Evolutionary conservation across 2,797 vertebrate species (phyloP).

Genomic region (Menidia menidia): DNA sequence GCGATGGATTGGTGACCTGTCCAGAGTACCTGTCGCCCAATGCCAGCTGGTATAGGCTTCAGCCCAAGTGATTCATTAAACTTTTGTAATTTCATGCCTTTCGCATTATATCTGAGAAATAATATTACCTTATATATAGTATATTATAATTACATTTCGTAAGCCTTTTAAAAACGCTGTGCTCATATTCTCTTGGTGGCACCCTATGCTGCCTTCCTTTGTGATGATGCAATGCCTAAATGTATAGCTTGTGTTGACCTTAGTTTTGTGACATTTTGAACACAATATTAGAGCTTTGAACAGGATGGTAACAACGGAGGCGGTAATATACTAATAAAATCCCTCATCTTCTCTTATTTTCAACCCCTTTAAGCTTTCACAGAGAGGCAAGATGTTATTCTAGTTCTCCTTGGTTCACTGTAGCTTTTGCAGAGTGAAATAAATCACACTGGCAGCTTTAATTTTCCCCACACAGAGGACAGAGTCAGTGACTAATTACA

Average conservation of each 20-base stretch:
- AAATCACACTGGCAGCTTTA: slow-evolving; percentile 53
- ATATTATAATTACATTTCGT: too few species aligned
- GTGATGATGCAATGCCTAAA: neutral
- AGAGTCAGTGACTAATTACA: slow-evolving; percentile 53
- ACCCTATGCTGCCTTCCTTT: neutral
- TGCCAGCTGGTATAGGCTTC: too few species aligned
- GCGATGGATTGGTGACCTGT: too few species aligned
- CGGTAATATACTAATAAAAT: slow-evolving; percentile 19
- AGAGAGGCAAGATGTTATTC: slow-evolving; percentile 25
- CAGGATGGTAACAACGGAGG: slow-evolving; percentile 1
- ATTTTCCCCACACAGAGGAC: slow-evolving; percentile 53
- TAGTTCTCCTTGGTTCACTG: slow-evolving; percentile 13
- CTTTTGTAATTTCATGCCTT: too few species aligned
- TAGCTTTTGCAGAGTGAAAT: slow-evolving; percentile 33
- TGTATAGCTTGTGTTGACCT: neutral
- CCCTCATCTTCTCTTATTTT: neutral
- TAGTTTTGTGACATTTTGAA: slow-evolving; percentile 10
- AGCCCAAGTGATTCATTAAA: too few species aligned
- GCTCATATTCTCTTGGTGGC: neutral
- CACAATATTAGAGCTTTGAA: neutral
- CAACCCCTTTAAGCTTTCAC: slow-evolving; percentile 3
- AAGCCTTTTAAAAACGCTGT: neutral
- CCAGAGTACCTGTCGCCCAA: too few species aligned
- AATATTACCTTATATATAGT: too few species aligned
- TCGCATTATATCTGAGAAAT: neutral